Evolutionary conservation across 2,797 vertebrate genomes (phyloP), one percentile per base, ranked within the genome.

Genomic region (Lepilemur ruficaudatus): DNA sequence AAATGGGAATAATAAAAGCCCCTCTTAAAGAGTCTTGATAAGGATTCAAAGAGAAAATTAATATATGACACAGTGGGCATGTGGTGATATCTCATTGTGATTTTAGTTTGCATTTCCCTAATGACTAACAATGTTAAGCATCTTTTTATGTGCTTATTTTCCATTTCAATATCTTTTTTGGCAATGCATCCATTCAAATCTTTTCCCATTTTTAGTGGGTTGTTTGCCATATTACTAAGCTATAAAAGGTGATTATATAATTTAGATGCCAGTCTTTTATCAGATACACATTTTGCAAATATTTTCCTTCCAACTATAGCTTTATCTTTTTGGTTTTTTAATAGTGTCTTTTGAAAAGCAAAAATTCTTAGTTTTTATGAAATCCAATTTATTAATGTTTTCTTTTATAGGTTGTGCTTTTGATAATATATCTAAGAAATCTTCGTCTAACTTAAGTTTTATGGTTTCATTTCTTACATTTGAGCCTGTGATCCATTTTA

Each of bases 291-390:
- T 52, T 79, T 72, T 73, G 38, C 57, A 79, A 81, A 35, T 92
- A 90, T 89, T 75, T 78, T 35, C 0, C 17, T 17, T 59, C 18
- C 73, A 69, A 81, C 15, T 69, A 10, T 79, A 52, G 61, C 50
- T 89, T 81, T 92, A 6, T 84, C 63, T 79, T 73, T 88, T 91
- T 13, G 41, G 81, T 81, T 93, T 72, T 52, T 82, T 95, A 82
- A 43, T 41, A 6, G 9, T 35, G 0, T 35, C 7, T 89, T 82
- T 78, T 5, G 32, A 82, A 95, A 72, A 89, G 41, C 30, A 94
- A 93, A 89, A 14, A 1, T 72, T 78, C n/a, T 43, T 82, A 86
- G 72, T 55, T 87, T 89, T 90, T 76, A n/a, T 57, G 17, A 88
- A 25, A 46, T 35, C 25, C n/a, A 61, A 50, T 72, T 65, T 70